phyloP scores from a whole-genome alignment of 2,888 invertebrate species.

The Scaptomyza polygonia region DNA sequence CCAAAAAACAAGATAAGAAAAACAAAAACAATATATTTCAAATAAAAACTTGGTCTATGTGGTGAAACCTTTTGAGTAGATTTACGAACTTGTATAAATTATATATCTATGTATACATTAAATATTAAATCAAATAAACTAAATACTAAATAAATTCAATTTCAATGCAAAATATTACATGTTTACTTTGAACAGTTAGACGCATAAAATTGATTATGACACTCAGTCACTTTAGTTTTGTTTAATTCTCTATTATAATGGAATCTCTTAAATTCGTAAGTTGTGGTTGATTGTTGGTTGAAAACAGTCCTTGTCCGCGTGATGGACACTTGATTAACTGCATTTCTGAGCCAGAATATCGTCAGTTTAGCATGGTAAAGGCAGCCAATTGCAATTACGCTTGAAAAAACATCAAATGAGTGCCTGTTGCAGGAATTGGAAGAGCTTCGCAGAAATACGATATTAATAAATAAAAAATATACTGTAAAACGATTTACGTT shows the following conservation, averaged over 20 bases:
- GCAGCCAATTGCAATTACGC: too few relatives aligned
- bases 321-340: slow-evolving; percentile 24
- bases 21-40: slow-evolving; percentile 19
- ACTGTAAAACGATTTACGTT: too few relatives aligned
- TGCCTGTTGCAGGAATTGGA: too few relatives aligned
- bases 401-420: too few relatives aligned
- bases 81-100: slow-evolving; percentile 78
- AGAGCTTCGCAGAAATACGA: too few relatives aligned
- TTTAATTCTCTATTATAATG: not conserved
- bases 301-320: not conserved
- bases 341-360: slow-evolving; percentile 10
- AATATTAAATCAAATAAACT: slow-evolving; percentile 71
- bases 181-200: not conserved
- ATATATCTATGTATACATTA: slow-evolving; percentile 75
- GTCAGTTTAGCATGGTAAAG: slow-evolving; percentile 8
- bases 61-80: slow-evolving; percentile 72
- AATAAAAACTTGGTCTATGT: slow-evolving; percentile 54
- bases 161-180: slow-evolving; percentile 19
- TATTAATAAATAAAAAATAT: too few relatives aligned
- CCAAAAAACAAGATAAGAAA: slow-evolving; percentile 3
- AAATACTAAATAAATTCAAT: slow-evolving; percentile 64
- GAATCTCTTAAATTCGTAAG: too few relatives aligned
- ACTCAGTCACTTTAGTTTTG: not conserved
- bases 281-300: too few relatives aligned
- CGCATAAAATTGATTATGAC: not conserved